These are phyloP conservation scores for Streptopelia turtur DNA, from an alignment of 2,797 vertebrate genomes.

Conservation along the genomic window DNA sequence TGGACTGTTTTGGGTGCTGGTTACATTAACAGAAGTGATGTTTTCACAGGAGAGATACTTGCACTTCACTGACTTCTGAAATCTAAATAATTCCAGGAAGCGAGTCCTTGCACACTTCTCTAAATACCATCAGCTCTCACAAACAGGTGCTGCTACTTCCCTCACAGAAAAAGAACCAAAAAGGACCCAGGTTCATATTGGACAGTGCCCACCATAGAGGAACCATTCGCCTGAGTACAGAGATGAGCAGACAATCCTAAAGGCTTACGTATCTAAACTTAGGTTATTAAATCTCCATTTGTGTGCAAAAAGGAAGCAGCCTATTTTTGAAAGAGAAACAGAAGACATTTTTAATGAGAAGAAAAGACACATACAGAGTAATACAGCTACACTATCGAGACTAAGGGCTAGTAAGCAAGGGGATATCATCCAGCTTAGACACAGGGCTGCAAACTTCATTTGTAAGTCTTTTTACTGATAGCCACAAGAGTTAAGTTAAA, in stretches of 20 bases:
- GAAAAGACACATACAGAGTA: not conserved
- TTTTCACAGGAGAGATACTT: not conserved
- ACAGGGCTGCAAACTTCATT: not conserved
- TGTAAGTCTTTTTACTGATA: not conserved
- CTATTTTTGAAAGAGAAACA: not conserved
- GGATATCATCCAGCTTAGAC: not conserved
- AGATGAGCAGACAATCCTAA: not conserved
- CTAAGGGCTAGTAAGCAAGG: not conserved
- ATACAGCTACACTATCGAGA: not conserved
- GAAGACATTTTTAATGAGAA: not conserved
- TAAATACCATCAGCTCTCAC: constrained; percentile 9
- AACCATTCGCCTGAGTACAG: not conserved
- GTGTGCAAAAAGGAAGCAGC: not conserved
- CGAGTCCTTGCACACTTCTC: constrained; percentile 19
- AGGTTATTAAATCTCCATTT: not conserved
- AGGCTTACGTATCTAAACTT: not conserved
- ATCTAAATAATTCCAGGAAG: not conserved
- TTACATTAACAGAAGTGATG: not conserved
- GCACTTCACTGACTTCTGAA: not conserved
- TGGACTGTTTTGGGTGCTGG: not conserved
- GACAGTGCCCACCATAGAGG: not conserved
- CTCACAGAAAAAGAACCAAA: not conserved
- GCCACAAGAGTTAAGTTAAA: not conserved
- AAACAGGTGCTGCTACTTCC: not conserved
- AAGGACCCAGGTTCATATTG: not conserved